Percentiles rank a stretch among this genome's conserved stretches.
Evolutionary conservation across 2,113 vertebrate genomes (phyloP).

Genomic region (Nycticorax nycticorax): DNA sequence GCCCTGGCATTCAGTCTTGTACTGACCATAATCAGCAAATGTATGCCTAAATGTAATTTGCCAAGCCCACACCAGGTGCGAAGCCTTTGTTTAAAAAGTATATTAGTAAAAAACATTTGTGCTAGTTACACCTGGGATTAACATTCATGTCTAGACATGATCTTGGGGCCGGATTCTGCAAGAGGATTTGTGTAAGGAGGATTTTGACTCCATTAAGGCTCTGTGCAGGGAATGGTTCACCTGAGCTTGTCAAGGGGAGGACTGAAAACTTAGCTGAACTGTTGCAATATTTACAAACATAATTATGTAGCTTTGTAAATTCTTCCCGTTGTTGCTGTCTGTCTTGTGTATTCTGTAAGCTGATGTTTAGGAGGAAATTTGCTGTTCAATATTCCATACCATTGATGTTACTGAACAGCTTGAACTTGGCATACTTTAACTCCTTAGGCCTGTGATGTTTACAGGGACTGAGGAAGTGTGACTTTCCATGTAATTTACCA

Average conservation of each 20-base stretch:
- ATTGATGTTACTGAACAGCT: not conserved
- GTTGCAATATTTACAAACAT: not conserved
- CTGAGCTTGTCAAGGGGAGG: not conserved
- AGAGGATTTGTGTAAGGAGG: slow-evolving; percentile 15
- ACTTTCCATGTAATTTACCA: not conserved
- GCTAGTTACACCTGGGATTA: slow-evolving; percentile 35
- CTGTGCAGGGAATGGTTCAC: not conserved
- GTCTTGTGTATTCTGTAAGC: not conserved
- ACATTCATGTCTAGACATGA: not conserved
- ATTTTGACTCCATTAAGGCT: not conserved
- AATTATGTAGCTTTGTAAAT: not conserved
- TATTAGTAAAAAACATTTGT: not conserved
- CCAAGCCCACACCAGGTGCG: not conserved
- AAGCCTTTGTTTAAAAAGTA: not conserved
- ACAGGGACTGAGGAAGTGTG: not conserved
- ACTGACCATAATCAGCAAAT: not conserved
- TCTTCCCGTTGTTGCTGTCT: not conserved
- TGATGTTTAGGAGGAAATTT: not conserved
- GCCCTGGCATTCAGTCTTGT: not conserved
- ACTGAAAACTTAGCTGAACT: not conserved
- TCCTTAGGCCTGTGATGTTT: not conserved
- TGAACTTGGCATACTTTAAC: not conserved
- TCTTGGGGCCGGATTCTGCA: not conserved
- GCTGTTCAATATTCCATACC: not conserved
- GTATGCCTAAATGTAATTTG: not conserved